A percentile compares a stretch with the other conserved stretches of the same genome.
These are phyloP conservation scores for Ennomos quercinarius DNA, from an alignment of 2,888 invertebrate species.

Conservation along the genomic window DNA sequence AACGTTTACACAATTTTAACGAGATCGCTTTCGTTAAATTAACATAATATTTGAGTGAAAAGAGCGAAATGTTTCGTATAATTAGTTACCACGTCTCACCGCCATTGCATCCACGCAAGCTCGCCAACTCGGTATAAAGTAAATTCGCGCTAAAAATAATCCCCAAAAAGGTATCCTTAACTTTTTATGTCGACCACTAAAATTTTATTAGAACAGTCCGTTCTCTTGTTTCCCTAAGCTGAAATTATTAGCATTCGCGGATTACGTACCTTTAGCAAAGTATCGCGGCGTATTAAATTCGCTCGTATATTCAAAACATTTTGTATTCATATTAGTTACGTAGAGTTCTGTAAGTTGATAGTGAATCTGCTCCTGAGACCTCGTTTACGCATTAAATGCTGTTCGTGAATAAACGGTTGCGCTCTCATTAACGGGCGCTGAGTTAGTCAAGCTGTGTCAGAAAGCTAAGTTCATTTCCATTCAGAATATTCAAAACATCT, in stretches of 20 bases:
- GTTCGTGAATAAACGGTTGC: constrained; percentile 27
- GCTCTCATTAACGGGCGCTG: constrained; percentile 23
- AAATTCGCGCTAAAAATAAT: constrained; percentile 41
- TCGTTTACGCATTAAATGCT: constrained; percentile 27
- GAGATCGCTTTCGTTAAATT: neutral
- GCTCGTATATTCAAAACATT: constrained; percentile 19
- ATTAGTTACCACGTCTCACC: constrained; percentile 30
- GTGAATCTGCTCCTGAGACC: constrained; percentile 26
- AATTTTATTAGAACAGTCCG: constrained; percentile 42
- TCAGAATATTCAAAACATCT: constrained; percentile 21
- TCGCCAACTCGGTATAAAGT: constrained; percentile 30
- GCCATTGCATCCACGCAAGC: constrained; percentile 33
- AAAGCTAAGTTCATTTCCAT: constrained; percentile 21
- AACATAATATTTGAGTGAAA: constrained; percentile 9
- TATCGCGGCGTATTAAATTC: constrained; percentile 30
- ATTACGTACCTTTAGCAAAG: constrained; percentile 31
- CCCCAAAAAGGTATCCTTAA: constrained; percentile 42
- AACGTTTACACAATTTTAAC: neutral
- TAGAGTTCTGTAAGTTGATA: constrained; percentile 24
- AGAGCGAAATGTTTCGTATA: constrained; percentile 21
- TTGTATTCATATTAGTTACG: constrained; percentile 29
- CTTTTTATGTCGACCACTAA: constrained; percentile 42
- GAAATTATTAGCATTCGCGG: constrained; percentile 37
- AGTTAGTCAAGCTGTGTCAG: constrained; percentile 15
- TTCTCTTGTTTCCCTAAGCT: constrained; percentile 41